Base-by-base conservation (phyloP, 2,797 vertebrate genomes). In the Tauraco hartlaubi region DNA sequence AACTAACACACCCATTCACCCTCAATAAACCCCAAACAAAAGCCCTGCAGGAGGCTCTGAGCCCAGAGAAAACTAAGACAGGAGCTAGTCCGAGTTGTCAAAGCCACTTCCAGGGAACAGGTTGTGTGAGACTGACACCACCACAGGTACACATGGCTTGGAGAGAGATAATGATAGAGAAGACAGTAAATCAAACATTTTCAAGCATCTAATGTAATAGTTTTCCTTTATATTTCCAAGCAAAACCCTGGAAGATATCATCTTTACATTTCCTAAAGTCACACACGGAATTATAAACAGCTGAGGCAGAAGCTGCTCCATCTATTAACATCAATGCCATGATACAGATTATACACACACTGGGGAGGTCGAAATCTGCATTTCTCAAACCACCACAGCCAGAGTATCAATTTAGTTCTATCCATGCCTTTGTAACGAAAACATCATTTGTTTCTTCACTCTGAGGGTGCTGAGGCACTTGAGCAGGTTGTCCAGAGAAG, bases 341-440 rank as follows among this genome's bases (percentile, higher is more conserved):
- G 31, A 55, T 16, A 69, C 20, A 61, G 46, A 41, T 18, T n/a
- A 48, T 2, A 54, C 15, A 48, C 28, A 33, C 12, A 15, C 0
- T 1, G 0, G 35, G 15, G 15, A 92, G 5, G 9, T 19, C 43
- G 49, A 76, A 68, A 68, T 13, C 29, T 44, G 41, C 12, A 63
- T n/a, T 62, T 77, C 68, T 62, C 73, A 74, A 66, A 66, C n/a
- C 8, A 75, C 20, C 19, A 46, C n/a, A 31, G 23, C 22, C 56
- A 88, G 29, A 75, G 10, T 9, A 64, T 33, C 16, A 39, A 19
- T 15, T 59, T 23, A 58, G 12, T 44, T 88, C 35, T 63, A 69
- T 4, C 49, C 6, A 71, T 0, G 2, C 10, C 31, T 58, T 64
- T 52, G n/a, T 77, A 55, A 69, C 0, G 0, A n/a, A 62, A 55